phyloP scores from a whole-genome alignment of 2,888 invertebrate genomes.

The Parapristionchus giblindavisi region DNA sequence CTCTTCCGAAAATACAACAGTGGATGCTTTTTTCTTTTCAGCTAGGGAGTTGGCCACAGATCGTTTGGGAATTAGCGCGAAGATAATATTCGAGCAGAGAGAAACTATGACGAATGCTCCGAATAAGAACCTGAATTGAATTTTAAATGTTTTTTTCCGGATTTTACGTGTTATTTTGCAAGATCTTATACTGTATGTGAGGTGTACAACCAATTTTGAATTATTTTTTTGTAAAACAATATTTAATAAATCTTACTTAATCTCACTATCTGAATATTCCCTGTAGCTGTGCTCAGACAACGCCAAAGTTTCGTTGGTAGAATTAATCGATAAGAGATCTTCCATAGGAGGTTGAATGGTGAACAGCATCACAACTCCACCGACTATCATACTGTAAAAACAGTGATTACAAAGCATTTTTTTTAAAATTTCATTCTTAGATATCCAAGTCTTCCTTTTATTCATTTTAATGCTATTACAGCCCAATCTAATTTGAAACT shows the following conservation, averaged over 20 bases:
- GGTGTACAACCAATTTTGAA: too few relatives aligned
- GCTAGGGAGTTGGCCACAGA: not conserved
- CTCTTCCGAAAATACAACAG: slow-evolving; percentile 24
- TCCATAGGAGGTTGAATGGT: not conserved
- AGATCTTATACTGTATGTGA: too few relatives aligned
- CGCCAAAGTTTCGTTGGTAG: not conserved
- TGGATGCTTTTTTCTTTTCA: too few relatives aligned
- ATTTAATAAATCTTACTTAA: not conserved
- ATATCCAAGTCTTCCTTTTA: not conserved
- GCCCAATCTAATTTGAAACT: too few relatives aligned
- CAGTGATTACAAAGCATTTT: not conserved
- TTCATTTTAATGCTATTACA: too few relatives aligned
- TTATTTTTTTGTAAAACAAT: too few relatives aligned
- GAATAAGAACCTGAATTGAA: not conserved
- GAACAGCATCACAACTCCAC: not conserved
- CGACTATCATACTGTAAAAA: slow-evolving; percentile 11
- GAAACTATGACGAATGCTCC: not conserved
- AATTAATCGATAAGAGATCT: not conserved
- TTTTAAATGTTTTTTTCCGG: too few relatives aligned
- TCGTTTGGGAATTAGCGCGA: not conserved
- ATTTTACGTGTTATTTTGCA: too few relatives aligned
- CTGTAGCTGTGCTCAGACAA: not conserved
- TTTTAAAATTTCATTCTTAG: not conserved
- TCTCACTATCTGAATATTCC: not conserved
- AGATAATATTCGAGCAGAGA: not conserved